Base-by-base conservation (phyloP, 2,797 vertebrate genomes). In the Strix occidentalis region DNA sequence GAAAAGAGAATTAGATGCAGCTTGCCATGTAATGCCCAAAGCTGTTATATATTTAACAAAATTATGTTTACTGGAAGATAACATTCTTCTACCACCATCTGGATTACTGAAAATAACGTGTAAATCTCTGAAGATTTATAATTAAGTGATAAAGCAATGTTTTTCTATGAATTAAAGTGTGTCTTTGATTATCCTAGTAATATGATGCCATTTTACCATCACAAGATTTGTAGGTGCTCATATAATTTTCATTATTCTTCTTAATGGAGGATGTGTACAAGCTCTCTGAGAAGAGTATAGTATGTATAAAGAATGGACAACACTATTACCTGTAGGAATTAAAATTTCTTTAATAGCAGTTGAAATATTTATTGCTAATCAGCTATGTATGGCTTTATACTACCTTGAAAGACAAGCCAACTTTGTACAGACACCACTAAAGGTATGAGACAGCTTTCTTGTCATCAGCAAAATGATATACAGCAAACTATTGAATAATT, bases 281-380 rank as follows among this genome's bases (percentile, higher is more conserved):
- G 37, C 9, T 61, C n/a, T 84, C 58, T 74, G 56, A 57, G 87
- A 64, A 80, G 19, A 72, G 26, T 75, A 35, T 3, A 57, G 23
- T 65, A 16, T 65, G 19, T 76, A 56, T 35, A 64, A 74, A 61
- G 35, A 92, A 50, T 6, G 23, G 84, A 39, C 57, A 89, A 50
- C 39, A 90, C 24, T 37, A 63, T 33, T 75, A 48, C 37, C 56
- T 92, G 43, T 58, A 89, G 58, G 41, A 96, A 84, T 33, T 41
- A 57, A 58, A 79, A 92, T 81, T 83, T 83, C 69, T 88, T 89
- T 90, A 95, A 84, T 60, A 96, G 61, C 68, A 88, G 85, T 37
- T 95, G 95, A 97, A 96, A 93, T 84, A 84, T 94, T 94, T 96
- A 95, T 95, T 83, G 72, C 75, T 89, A 91, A 96, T 96, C 90